phyloP scores from a whole-genome alignment of 2,797 vertebrate species.

The Poeciliopsis paucimaculata region DNA sequence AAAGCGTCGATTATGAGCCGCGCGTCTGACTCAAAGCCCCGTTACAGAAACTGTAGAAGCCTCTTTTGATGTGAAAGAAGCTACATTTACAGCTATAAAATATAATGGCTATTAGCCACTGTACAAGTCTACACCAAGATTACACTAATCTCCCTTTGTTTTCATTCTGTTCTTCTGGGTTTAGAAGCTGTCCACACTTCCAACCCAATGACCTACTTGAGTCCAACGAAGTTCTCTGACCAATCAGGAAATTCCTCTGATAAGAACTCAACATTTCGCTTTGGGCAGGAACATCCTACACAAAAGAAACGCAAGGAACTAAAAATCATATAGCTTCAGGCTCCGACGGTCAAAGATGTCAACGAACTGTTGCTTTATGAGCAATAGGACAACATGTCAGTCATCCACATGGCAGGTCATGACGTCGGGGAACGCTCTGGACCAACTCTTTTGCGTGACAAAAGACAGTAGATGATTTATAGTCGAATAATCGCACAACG shows the following conservation, averaged over 20 bases:
- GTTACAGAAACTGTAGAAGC: slow-evolving; percentile 38
- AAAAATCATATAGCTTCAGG: background rate
- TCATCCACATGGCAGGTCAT: slow-evolving; percentile 21
- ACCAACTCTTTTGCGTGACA: slow-evolving; percentile 60
- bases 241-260: slow-evolving; percentile 44
- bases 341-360: background rate
- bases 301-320: background rate
- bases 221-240: slow-evolving; percentile 31
- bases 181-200: slow-evolving; percentile 36
- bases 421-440: slow-evolving; percentile 44
- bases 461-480: slow-evolving; percentile 43
- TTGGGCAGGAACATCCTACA: slow-evolving; percentile 11
- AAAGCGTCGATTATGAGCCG: slow-evolving; percentile 67
- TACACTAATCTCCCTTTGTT: slow-evolving; percentile 44
- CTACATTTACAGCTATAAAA: slow-evolving; percentile 22
- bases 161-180: slow-evolving; percentile 37
- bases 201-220: slow-evolving; percentile 40
- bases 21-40: slow-evolving; percentile 42
- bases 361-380: background rate
- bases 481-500: slow-evolving; percentile 48
- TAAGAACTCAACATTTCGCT: slow-evolving; percentile 33
- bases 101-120: slow-evolving; percentile 23
- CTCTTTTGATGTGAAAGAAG: slow-evolving; percentile 23
- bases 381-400: slow-evolving; percentile 24
- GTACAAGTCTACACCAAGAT: slow-evolving; percentile 37